Conservation (phyloP, 1,140 invertebrate species). For the Drosophila kepulauana region DNA sequence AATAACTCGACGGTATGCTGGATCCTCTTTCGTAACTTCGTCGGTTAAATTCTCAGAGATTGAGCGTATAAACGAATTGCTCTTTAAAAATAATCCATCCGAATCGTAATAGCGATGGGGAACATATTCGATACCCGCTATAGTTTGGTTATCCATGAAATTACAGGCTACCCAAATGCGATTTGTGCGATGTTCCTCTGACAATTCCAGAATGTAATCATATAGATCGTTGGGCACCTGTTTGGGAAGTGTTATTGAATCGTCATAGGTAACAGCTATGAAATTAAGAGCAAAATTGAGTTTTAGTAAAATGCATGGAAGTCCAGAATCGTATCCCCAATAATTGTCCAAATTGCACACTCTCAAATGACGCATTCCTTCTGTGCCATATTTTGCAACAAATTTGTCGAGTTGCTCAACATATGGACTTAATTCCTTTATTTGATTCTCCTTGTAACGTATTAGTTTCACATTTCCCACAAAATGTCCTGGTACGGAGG, state of each 20-base stretch:
- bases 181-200: slow-evolving; percentile 33
- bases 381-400: slow-evolving; percentile 23
- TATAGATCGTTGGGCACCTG: slow-evolving; percentile 39
- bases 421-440: background rate
- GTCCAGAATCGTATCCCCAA: slow-evolving; percentile 47
- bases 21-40: background rate
- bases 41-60: slow-evolving; percentile 32
- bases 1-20: slow-evolving; percentile 35
- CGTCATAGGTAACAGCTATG: slow-evolving; percentile 36
- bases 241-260: slow-evolving; percentile 30
- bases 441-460: slow-evolving; percentile 9
- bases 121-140: slow-evolving; percentile 28
- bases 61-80: background rate
- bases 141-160: background rate
- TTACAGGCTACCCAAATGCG: slow-evolving; percentile 58
- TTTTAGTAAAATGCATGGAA: slow-evolving; percentile 62
- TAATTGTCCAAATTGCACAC: slow-evolving; percentile 51
- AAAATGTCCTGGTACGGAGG: slow-evolving; percentile 30
- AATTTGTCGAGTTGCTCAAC: slow-evolving; percentile 22
- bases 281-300: slow-evolving; percentile 54
- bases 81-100: slow-evolving; percentile 27
- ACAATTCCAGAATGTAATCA: slow-evolving; percentile 24
- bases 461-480: slow-evolving; percentile 41
- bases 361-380: slow-evolving; percentile 19
- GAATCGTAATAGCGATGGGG: slow-evolving; percentile 42